A percentile compares a stretch with the other conserved stretches of the same genome.
phyloP scores from a whole-genome alignment of 2,797 vertebrate species.

The Ataeniobius toweri region DNA sequence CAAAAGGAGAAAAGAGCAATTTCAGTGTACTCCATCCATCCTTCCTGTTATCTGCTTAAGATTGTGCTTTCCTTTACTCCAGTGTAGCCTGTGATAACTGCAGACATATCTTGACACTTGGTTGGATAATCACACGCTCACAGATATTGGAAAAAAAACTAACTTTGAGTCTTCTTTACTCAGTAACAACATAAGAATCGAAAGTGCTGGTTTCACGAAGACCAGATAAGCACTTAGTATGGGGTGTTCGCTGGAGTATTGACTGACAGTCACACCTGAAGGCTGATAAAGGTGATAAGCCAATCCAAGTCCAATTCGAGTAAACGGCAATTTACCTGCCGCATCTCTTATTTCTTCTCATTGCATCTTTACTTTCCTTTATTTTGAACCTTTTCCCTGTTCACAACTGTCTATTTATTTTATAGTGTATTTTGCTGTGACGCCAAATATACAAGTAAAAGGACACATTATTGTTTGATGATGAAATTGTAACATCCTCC shows the following conservation, averaged over 20 bases:
- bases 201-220: background rate
- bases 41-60: background rate
- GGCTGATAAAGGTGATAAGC: background rate
- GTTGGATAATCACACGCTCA: background rate
- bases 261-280: background rate
- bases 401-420: conserved; percentile 3
- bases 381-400: background rate
- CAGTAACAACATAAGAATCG: background rate
- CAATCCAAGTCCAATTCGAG: background rate
- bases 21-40: background rate
- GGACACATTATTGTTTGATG: conserved; percentile 24
- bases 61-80: background rate
- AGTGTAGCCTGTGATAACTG: background rate
- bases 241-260: background rate
- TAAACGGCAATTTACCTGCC: background rate
- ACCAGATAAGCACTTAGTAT: too few species aligned
- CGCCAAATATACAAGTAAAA: conserved; percentile 16
- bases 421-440: conserved; percentile 1
- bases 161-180: background rate
- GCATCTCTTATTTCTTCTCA: background rate
- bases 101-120: background rate
- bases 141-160: background rate
- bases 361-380: background rate
- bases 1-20: background rate
- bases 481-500: conserved; percentile 24